Evolutionary conservation across 1,140 invertebrate species (phyloP).

Genomic region (Saccostrea echinata): DNA sequence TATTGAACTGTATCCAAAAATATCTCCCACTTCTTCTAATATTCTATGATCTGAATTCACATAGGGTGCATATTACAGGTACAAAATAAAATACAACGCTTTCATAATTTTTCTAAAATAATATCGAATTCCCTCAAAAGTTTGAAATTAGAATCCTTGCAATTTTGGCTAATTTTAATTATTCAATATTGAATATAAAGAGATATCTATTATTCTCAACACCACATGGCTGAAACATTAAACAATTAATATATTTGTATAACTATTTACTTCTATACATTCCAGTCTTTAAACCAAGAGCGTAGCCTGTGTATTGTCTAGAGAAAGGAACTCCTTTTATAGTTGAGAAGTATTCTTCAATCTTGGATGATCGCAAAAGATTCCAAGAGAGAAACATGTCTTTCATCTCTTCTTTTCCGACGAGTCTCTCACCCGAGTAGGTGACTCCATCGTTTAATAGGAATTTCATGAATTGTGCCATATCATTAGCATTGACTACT

Average conservation of each 20-base stretch:
- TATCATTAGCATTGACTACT: constrained; percentile 56
- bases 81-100: too few species aligned
- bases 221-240: background rate
- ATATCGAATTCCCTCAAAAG: too few species aligned
- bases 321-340: constrained; percentile 31
- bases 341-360: background rate
- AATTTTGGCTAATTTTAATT: too few species aligned
- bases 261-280: constrained; percentile 40
- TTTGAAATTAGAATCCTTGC: too few species aligned
- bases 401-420: constrained; percentile 33
- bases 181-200: too few species aligned
- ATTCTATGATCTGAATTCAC: constrained; percentile 58
- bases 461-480: constrained; percentile 63
- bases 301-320: constrained; percentile 48
- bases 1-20: constrained; percentile 61
- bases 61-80: background rate
- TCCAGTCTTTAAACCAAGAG: constrained; percentile 56
- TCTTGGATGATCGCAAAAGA: background rate
- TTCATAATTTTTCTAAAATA: too few species aligned
- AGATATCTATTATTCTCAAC: too few species aligned
- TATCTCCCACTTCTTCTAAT: constrained; percentile 60
- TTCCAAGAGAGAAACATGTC: background rate
- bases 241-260: background rate
- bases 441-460: constrained; percentile 44
- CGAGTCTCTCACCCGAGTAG: background rate